Evolutionary conservation across 2,797 vertebrate genomes (phyloP).

Genomic region (Brachyrhaphis roseni): DNA sequence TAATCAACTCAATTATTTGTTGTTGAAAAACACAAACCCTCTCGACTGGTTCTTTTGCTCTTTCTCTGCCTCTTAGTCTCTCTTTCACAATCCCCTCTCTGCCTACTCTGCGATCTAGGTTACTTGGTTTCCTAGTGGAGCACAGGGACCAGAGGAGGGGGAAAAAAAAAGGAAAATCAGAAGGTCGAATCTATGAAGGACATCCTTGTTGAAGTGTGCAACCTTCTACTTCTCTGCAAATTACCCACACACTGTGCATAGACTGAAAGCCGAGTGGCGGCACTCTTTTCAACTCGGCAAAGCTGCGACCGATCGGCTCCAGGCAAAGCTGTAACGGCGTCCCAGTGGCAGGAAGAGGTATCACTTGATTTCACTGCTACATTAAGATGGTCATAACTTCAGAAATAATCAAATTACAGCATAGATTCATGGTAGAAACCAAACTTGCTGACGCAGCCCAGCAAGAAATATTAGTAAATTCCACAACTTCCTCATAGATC

Average conservation of each 20-base stretch:
- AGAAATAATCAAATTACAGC: constrained; percentile 12
- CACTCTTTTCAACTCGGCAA: constrained; percentile 52
- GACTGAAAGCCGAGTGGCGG: constrained; percentile 47
- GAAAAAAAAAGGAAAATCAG: constrained; percentile 61
- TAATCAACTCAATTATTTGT: constrained; percentile 71
- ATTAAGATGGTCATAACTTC: neutral
- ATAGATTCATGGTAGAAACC: constrained; percentile 25
- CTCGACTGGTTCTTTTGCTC: constrained; percentile 30
- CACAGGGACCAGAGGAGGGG: constrained; percentile 74
- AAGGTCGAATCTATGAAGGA: constrained; percentile 85
- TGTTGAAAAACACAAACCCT: constrained; percentile 48
- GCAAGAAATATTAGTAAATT: constrained; percentile 48
- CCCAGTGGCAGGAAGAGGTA: constrained; percentile 32
- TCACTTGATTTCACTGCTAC: neutral
- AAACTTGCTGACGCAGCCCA: constrained; percentile 49
- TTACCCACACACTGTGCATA: constrained; percentile 61
- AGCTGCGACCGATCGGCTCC: constrained; percentile 41
- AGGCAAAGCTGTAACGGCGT: constrained; percentile 33
- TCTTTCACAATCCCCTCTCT: constrained; percentile 55
- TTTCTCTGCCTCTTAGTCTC: constrained; percentile 25
- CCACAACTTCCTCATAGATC: constrained; percentile 62
- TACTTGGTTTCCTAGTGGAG: constrained; percentile 83
- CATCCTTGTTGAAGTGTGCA: constrained; percentile 81
- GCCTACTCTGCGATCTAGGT: constrained; percentile 79
- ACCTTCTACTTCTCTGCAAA: constrained; percentile 73